phyloP scores from a whole-genome alignment of 2,888 invertebrate genomes.

The Torymus texanus region DNA sequence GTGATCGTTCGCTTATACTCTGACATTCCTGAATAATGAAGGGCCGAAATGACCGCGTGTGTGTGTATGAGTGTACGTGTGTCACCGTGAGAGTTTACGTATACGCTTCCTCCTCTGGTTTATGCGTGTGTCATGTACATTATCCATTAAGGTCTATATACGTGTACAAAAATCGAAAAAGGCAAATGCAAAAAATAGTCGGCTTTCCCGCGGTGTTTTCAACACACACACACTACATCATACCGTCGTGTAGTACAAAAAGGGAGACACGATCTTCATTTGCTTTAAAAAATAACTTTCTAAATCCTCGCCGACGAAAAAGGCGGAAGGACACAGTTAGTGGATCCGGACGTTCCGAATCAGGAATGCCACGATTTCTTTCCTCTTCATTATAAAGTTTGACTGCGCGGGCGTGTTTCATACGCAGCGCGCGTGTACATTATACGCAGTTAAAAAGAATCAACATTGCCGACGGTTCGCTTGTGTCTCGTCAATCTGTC shows the following conservation, averaged over 20 bases:
- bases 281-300: slow-evolving; percentile 51
- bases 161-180: slow-evolving; percentile 54
- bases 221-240: slow-evolving; percentile 17
- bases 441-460: slow-evolving; percentile 30
- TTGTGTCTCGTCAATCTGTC: slow-evolving; percentile 18
- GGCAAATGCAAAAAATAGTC: slow-evolving; percentile 56
- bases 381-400: background rate
- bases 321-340: slow-evolving; percentile 5
- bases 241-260: slow-evolving; percentile 43
- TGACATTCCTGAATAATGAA: slow-evolving; percentile 57
- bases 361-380: slow-evolving; percentile 53
- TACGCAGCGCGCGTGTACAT: background rate
- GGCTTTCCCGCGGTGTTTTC: slow-evolving; percentile 36
- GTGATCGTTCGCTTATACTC: slow-evolving; percentile 56
- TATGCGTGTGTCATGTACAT: slow-evolving; percentile 33
- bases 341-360: slow-evolving; percentile 49
- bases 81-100: background rate
- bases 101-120: no score
- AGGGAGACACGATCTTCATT: slow-evolving; percentile 22
- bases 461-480: slow-evolving; percentile 38
- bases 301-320: slow-evolving; percentile 24
- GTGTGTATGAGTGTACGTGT: background rate
- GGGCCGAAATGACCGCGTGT: slow-evolving; percentile 40
- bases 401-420: slow-evolving; percentile 8
- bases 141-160: slow-evolving; percentile 19